A percentile compares a stretch with the other conserved stretches of the same genome.
phyloP scores from a whole-genome alignment of 2,797 vertebrate genomes.

The Fistularia tabacaria region DNA sequence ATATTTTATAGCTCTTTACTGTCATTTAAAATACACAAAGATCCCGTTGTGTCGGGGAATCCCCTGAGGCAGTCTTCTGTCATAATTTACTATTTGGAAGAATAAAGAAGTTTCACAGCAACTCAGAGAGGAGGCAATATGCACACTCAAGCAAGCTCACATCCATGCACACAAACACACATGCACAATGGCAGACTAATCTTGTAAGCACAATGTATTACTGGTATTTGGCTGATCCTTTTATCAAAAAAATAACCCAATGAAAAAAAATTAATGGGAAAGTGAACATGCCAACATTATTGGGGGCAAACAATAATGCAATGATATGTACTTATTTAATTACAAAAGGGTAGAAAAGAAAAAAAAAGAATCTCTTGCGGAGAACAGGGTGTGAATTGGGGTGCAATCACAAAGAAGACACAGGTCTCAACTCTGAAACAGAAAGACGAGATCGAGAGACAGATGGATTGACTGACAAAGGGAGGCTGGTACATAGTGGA shows the following conservation, averaged over 20 bases:
- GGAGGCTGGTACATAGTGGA: constrained; percentile 55
- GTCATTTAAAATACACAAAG: too few species aligned
- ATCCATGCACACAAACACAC: too few species aligned
- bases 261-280: constrained; percentile 16
- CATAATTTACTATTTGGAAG: too few species aligned
- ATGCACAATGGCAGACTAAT: too few species aligned
- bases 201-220: background rate
- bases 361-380: constrained; percentile 47
- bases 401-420: constrained; percentile 55
- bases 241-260: too few species aligned
- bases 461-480: constrained; percentile 46
- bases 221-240: too few species aligned
- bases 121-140: too few species aligned
- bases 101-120: too few species aligned
- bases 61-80: too few species aligned
- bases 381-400: constrained; percentile 40
- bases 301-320: constrained; percentile 44
- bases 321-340: constrained; percentile 51
- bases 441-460: constrained; percentile 29
- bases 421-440: constrained; percentile 38
- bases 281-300: constrained; percentile 32
- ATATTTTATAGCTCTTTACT: too few species aligned
- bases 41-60: too few species aligned
- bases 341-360: constrained; percentile 50
- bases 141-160: too few species aligned